Percentiles rank a stretch among this genome's conserved stretches.
These are phyloP conservation scores for Garrulus glandarius DNA, from an alignment of 2,797 vertebrate species.

Conservation along the genomic window DNA sequence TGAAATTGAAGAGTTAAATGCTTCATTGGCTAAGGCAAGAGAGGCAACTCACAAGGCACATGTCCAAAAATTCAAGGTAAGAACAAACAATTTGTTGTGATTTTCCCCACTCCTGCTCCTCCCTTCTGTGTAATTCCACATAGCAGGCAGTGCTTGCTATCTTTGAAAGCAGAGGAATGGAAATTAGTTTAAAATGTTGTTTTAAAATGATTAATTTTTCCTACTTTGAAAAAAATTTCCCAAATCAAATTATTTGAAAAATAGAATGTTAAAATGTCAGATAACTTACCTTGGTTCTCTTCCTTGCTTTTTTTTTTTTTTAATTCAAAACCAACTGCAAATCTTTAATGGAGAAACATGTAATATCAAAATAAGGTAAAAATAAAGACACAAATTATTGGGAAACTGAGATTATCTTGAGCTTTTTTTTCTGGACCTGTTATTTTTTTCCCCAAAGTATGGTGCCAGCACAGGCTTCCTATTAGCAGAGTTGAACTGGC, in stretches of 20 bases:
- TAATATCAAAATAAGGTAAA: not conserved
- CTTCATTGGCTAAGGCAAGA: constrained; percentile 81
- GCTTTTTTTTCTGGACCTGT: not conserved
- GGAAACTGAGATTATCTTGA: not conserved
- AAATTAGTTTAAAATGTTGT: not conserved
- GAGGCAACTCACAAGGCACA: constrained; percentile 85
- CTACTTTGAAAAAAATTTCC: not conserved
- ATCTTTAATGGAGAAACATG: not conserved
- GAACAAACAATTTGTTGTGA: not conserved
- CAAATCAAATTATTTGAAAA: not conserved
- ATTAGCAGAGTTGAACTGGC: not conserved
- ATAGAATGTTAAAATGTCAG: not conserved
- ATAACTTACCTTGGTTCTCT: not conserved
- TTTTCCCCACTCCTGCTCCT: not conserved
- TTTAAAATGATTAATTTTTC: not conserved
- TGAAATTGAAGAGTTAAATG: constrained; percentile 85
- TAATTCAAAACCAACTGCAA: not conserved
- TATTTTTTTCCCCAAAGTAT: not conserved
- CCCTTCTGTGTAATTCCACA: not conserved
- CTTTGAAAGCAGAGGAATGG: not conserved
- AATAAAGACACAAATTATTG: not conserved
- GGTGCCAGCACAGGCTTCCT: not conserved
- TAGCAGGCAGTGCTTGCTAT: not conserved
- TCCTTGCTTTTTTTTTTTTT: not conserved
- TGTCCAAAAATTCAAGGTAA: constrained; percentile 85